A percentile compares a stretch with the other conserved stretches of the same genome.
Evolutionary conservation across 2,888 invertebrate species (phyloP).

Genomic region (Metalampra italica): DNA sequence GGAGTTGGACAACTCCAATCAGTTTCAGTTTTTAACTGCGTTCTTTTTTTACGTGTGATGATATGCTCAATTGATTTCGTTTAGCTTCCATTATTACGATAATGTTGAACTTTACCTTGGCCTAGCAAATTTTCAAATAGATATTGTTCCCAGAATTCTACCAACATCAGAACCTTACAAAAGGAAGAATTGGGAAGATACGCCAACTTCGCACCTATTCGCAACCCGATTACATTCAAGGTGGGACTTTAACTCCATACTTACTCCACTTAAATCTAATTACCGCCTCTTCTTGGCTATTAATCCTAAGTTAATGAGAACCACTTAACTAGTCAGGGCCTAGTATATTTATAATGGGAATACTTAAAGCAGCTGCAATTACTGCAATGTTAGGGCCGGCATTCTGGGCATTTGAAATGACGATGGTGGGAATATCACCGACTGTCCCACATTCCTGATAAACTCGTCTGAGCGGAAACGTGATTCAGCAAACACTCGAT

Average conservation of each 20-base stretch:
- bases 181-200: slow-evolving; percentile 45
- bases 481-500: slow-evolving; percentile 54
- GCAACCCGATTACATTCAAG: slow-evolving; percentile 46
- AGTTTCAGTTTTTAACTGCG: too few relatives aligned
- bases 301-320: background rate
- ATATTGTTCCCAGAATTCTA: slow-evolving; percentile 44
- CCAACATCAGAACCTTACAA: slow-evolving; percentile 53
- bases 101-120: background rate
- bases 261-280: background rate
- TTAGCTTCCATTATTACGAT: background rate
- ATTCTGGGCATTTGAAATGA: slow-evolving; percentile 35
- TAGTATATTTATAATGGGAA: slow-evolving; percentile 8
- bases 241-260: slow-evolving; percentile 24
- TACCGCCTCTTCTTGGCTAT: background rate
- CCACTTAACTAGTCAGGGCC: background rate
- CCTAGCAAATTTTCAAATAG: too few relatives aligned
- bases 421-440: slow-evolving; percentile 50
- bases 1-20: too few relatives aligned
- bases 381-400: slow-evolving; percentile 19
- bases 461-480: slow-evolving; percentile 60
- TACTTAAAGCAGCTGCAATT: slow-evolving; percentile 24
- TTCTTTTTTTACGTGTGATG: too few relatives aligned
- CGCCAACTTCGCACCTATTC: slow-evolving; percentile 38
- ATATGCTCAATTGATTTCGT: too few relatives aligned
- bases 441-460: slow-evolving; percentile 65